phyloP scores from a whole-genome alignment of 2,113 vertebrate genomes.

The Phylloscopus trochiloides region DNA sequence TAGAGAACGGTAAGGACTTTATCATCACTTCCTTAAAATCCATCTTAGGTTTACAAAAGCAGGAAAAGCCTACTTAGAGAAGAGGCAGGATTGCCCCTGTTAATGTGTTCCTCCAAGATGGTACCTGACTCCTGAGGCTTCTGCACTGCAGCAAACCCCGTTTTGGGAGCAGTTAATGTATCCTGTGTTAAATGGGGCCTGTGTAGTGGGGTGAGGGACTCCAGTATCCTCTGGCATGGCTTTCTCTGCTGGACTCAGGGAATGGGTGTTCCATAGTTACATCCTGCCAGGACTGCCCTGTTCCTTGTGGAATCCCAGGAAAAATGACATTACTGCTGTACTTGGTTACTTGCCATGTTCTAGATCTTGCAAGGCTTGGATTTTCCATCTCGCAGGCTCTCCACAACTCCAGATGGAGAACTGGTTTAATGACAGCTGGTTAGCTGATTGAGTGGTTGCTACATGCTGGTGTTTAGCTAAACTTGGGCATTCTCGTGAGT shows the following conservation, averaged over 20 bases:
- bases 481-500: background rate
- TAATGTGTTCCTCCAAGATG: background rate
- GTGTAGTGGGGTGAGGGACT: background rate
- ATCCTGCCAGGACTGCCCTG: background rate
- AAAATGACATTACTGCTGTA: fast-evolving
- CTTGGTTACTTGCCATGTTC: background rate
- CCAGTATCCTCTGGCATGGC: background rate
- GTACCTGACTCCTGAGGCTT: background rate
- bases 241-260: constrained; percentile 6
- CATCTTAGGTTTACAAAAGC: constrained; percentile 23
- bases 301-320: background rate
- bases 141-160: background rate
- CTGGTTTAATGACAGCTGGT: background rate
- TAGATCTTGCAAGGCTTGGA: background rate
- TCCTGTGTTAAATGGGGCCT: background rate
- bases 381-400: background rate
- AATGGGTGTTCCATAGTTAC: background rate
- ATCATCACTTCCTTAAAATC: constrained; percentile 2
- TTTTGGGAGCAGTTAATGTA: background rate
- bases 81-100: background rate
- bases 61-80: background rate
- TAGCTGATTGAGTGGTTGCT: background rate
- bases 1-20: background rate
- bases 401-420: background rate
- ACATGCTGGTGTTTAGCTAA: background rate